Evolutionary conservation across 1,140 invertebrate species (phyloP), one percentile per base, ranked within the genome.

Genomic region (Drosophila pruinosa): DNA sequence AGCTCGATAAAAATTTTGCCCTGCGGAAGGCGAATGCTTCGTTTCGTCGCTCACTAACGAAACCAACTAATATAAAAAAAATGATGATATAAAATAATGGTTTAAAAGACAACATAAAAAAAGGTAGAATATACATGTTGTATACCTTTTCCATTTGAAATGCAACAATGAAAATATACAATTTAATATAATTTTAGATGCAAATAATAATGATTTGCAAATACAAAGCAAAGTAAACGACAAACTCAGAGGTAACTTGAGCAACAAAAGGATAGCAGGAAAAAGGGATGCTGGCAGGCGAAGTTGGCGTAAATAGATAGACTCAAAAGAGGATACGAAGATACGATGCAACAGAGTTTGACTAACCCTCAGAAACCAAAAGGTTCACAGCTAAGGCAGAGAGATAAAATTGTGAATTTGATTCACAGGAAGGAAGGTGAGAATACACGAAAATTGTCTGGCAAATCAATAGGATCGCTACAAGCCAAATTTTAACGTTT

Each of bases 141-240:
- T 73, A 81, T 77, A 61, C 74, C 61, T 71, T 81, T 65, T 59
- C 65, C 63, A 41, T 80, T 52, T 17, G 24, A 19, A 10, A 31
- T 19, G 5, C 4, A 48, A 53, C 17, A 38, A 22, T 8, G 12
- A 12, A 14, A 41, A 52, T 17, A 50, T 17, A 56, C 45, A 57
- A 54, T 64, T 54, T 62, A 65, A 82, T 65, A 81, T 86, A 24
- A 68, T 77, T 47, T 86, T 72, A 62, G 58, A 78, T 56, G 77
- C 65, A 85, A 88, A 88, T 88, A 88, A 88, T 88, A 88, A 88
- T 88, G 82, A 88, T 88, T 88, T 88, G 82, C 78, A 88, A 88
- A 88, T 75, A 88, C 65, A 88, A 59, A 78, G 81, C 52, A 65
- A 56, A 64, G 54, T 56, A 56, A 56, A 86, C 82, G 81, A 73